phyloP scores from a whole-genome alignment of 2,888 invertebrate genomes.

The Meta bourneti region DNA sequence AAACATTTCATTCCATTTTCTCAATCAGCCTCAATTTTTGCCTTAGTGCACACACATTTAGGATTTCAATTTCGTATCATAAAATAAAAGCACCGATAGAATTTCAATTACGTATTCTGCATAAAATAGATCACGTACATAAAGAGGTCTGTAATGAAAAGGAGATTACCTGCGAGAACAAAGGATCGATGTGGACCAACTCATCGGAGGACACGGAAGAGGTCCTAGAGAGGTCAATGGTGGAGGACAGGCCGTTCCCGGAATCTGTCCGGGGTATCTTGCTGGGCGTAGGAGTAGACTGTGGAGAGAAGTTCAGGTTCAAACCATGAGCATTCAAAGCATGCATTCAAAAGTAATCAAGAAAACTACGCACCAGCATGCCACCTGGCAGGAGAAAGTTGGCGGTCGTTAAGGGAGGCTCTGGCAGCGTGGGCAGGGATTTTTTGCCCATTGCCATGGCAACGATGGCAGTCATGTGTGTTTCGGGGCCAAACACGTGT shows the following conservation, averaged over 20 bases:
- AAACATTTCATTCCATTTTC: no score
- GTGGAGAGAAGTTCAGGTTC: background rate
- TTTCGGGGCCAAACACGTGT: conserved; percentile 97
- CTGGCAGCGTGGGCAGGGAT: conserved; percentile 85
- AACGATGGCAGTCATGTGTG: conserved; percentile 99
- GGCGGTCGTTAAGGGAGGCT: conserved; percentile 89
- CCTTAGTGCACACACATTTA: no score
- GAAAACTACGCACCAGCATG: conserved; percentile 82
- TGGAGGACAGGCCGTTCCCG: conserved; percentile 59
- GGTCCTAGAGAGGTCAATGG: background rate
- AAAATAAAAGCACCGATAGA: no score
- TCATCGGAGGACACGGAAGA: conserved; percentile 13
- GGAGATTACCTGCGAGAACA: conserved; percentile 33
- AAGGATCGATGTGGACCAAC: background rate
- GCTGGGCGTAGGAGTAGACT: conserved; percentile 50
- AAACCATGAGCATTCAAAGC: background rate
- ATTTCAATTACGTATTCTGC: no score
- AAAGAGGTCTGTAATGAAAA: no score
- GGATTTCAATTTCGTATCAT: no score
- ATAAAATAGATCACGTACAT: no score
- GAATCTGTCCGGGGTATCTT: conserved; percentile 68
- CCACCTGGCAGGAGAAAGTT: conserved; percentile 93
- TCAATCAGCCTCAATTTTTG: no score
- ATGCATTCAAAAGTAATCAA: background rate
- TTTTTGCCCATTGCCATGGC: conserved; percentile 96